Percentiles rank a stretch among this genome's conserved stretches.
Conservation (phyloP, 1,140 invertebrate species). For the Atta texana region DNA sequence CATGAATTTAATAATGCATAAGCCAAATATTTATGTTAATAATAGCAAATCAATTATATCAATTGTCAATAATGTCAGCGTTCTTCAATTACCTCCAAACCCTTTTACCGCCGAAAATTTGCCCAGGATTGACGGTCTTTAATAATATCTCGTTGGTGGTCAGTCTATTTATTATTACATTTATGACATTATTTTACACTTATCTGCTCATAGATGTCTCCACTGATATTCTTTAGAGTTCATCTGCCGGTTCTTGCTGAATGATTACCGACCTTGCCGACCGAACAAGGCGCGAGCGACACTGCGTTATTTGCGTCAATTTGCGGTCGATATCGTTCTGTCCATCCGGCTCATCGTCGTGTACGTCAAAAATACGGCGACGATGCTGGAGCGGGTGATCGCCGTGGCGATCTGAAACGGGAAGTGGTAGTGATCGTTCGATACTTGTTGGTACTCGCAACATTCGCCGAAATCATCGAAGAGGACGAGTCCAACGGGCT, state of each 20-base stretch:
- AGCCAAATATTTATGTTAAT: too few species aligned
- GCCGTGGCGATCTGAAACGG: neutral
- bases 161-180: too few species aligned
- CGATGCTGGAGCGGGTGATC: conserved; percentile 17
- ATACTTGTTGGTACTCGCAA: neutral
- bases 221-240: neutral
- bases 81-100: too few species aligned
- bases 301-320: neutral
- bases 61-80: too few species aligned
- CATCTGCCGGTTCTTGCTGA: neutral
- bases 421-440: neutral
- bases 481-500: neutral
- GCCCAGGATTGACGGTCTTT: too few species aligned
- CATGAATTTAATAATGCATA: too few species aligned
- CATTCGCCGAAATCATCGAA: neutral
- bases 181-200: too few species aligned
- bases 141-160: too few species aligned
- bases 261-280: neutral
- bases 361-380: neutral
- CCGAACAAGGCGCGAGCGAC: neutral
- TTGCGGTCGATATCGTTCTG: conserved; percentile 31
- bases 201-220: conserved; percentile 10
- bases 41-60: too few species aligned
- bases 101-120: too few species aligned
- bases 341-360: neutral